These are phyloP conservation scores for Papilio gigon DNA, from an alignment of 2,888 invertebrate species.

Conservation along the genomic window DNA sequence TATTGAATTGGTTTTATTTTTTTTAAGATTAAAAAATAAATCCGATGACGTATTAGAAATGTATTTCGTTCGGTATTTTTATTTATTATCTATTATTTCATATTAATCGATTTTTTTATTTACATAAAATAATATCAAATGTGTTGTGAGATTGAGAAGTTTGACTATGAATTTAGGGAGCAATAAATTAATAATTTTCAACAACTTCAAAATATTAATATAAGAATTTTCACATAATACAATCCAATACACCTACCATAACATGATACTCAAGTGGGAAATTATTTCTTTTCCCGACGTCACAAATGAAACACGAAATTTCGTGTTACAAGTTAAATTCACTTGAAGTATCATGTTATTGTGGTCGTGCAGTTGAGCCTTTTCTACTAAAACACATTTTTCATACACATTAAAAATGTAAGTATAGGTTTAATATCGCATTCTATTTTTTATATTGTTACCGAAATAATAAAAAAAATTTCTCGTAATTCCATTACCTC, in stretches of 20 bases:
- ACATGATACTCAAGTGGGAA: not conserved
- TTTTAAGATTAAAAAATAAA: not conserved
- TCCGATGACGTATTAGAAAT: not conserved
- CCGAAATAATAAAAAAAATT: not conserved
- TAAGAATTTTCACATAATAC: not conserved
- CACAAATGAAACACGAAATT: not conserved
- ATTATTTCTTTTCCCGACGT: not conserved
- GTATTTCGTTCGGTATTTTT: not conserved
- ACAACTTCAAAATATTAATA: not conserved
- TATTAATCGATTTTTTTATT: not conserved
- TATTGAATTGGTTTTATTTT: conserved; percentile 17
- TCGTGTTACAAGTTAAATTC: too few relatives aligned
- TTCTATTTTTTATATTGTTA: not conserved
- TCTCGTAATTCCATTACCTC: not conserved
- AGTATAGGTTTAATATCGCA: not conserved
- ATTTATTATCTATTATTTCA: conserved; percentile 1
- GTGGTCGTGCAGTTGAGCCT: not conserved
- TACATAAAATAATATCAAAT: conserved; percentile 15
- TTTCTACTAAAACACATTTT: not conserved
- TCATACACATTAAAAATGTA: not conserved
- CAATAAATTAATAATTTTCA: conserved; percentile 12
- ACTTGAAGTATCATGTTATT: not conserved
- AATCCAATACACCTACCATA: not conserved
- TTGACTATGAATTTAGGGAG: conserved; percentile 17
- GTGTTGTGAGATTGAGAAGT: conserved; percentile 30